Base-by-base conservation (phyloP, 2,888 invertebrate genomes). In the Erynnis tages region DNA sequence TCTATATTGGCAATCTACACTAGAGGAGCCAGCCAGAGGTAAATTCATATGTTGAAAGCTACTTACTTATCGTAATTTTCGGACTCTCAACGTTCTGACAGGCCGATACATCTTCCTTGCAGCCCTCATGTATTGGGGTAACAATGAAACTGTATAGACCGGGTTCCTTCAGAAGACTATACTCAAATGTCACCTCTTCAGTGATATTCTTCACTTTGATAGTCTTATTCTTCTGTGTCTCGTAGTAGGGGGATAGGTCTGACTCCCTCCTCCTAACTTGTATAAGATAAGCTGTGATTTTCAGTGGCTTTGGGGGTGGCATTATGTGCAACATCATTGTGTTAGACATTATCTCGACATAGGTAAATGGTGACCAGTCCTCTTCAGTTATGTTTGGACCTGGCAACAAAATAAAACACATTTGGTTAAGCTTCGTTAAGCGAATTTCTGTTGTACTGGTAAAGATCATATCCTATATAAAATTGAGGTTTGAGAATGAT, bases 291-390 rank as follows among this genome's bases (percentile, higher is more conserved):
- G 70, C 67, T 0, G 46, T 61, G 4, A 89, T 79, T 0, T 69
- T 74, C 1, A 89, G 61, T 8, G 77, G 77, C 0, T 55, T 19
- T 0, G 81, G 85, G 1, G 89, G 86, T 0, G 85, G 80, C 65
- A 77, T 71, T 10, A 88, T 77, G 50, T 84, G 88, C 0, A 88
- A 61, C 4, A 78, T 71, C 67, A 88, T 73, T 0, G 66, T 69
- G 4, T 59, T 71, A 0, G 75, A 73, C 17, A 84, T 69, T 59
- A 84, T 79, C 63, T 87, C 87, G 25, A 88, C 79, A 59, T 88
- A 89, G 1, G 83, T 76, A 54, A 89, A 89, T 2, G 89, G 89
- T 54, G 76, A 81, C 87, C 87, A 89, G 55, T 74, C 69, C 16
- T 71, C 69, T 55, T 74, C 79, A 0, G 71, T 75, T 11, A 76